phyloP scores from a whole-genome alignment of 2,113 vertebrate species.

The Neolamprologus kungweensis region DNA sequence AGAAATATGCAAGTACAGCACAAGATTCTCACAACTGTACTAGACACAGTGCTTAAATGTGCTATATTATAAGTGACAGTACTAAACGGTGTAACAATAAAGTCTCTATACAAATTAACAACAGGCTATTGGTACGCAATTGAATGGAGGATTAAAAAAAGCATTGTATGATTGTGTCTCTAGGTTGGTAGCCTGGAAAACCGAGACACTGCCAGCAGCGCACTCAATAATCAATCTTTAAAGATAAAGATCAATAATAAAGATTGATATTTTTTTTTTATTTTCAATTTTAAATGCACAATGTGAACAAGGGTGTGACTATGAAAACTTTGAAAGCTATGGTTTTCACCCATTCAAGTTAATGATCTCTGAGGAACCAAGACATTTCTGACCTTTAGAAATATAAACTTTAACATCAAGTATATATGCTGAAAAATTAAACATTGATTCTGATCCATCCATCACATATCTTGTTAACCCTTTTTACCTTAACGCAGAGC shows the following conservation, averaged over 20 bases:
- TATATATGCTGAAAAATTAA: not conserved
- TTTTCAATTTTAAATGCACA: not conserved
- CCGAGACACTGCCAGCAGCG: not conserved
- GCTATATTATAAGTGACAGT: not conserved
- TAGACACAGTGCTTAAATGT: not conserved
- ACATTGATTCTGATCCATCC: not conserved
- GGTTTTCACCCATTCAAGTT: not conserved
- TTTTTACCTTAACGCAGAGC: not conserved
- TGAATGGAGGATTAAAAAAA: not conserved
- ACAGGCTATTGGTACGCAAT: rapidly evolving
- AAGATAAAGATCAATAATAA: not conserved
- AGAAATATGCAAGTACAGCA: not conserved
- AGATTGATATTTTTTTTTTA: not conserved
- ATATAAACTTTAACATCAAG: not conserved
- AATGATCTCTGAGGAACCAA: not conserved
- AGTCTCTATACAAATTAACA: not conserved
- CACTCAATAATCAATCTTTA: not conserved
- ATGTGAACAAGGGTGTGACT: not conserved
- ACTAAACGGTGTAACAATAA: not conserved
- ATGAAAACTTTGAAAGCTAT: not conserved
- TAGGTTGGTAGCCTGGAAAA: not conserved
- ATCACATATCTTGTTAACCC: not conserved
- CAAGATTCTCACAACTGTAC: not conserved
- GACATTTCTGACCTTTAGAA: not conserved
- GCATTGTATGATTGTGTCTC: not conserved